These are phyloP conservation scores for Agapetus fuscipes DNA, from an alignment of 2,888 invertebrate species.

Conservation along the genomic window DNA sequence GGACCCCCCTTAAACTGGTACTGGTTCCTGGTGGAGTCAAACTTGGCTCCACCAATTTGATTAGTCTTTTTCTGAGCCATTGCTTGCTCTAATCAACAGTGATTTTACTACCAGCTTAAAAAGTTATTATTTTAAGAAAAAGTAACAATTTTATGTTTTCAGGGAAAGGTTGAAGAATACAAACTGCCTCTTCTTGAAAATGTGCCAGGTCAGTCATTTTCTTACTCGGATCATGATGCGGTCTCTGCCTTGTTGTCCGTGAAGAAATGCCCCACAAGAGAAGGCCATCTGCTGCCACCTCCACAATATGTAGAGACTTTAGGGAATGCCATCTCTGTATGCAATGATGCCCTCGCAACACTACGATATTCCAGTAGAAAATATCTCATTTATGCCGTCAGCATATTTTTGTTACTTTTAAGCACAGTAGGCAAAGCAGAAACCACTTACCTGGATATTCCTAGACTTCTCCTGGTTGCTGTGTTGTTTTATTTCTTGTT, in stretches of 20 bases:
- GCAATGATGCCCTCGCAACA: constrained; percentile 43
- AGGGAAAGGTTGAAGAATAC: constrained; percentile 39
- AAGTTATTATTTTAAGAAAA: too few relatives aligned
- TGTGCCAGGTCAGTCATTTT: constrained; percentile 61
- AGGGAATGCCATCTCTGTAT: constrained; percentile 50
- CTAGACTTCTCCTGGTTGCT: constrained; percentile 53
- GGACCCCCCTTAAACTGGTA: too few relatives aligned
- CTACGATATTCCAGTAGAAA: constrained; percentile 42
- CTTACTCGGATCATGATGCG: constrained; percentile 89
- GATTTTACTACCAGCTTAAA: too few relatives aligned
- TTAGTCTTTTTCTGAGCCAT: too few relatives aligned
- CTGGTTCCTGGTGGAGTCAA: too few relatives aligned
- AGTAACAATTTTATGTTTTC: too few relatives aligned
- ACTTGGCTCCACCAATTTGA: too few relatives aligned
- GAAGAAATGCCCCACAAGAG: constrained; percentile 25
- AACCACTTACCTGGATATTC: constrained; percentile 43
- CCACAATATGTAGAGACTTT: constrained; percentile 30
- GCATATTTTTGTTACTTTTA: constrained; percentile 44
- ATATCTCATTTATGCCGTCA: constrained; percentile 42
- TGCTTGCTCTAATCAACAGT: too few relatives aligned
- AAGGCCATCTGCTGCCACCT: constrained; percentile 22
- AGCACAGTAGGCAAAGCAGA: constrained; percentile 42
- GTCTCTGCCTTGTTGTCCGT: constrained; percentile 48
- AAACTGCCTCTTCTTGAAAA: constrained; percentile 62
- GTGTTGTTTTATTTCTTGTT: constrained; percentile 58